Percentiles rank a stretch among this genome's conserved stretches.
Evolutionary conservation across 2,888 invertebrate species (phyloP).

Genomic region (Tanytarsus gracilentus): DNA sequence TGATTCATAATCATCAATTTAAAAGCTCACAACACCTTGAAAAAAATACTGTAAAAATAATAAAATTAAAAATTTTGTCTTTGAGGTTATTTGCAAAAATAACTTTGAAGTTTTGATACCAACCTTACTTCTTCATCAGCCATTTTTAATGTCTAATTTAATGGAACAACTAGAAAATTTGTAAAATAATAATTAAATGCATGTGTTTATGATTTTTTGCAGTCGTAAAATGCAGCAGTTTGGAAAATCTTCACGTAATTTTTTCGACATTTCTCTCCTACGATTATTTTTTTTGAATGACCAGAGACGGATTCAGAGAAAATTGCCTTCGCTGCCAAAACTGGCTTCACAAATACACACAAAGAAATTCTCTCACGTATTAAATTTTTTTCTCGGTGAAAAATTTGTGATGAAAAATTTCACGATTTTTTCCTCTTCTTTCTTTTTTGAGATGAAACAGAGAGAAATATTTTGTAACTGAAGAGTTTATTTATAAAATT

Average conservation of each 20-base stretch:
- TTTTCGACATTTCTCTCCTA: background rate
- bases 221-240: background rate
- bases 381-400: conserved; percentile 4
- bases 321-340: conserved; percentile 29
- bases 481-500: conserved; percentile 25
- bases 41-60: conserved; percentile 30
- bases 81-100: conserved; percentile 29
- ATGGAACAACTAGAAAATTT: conserved; percentile 31
- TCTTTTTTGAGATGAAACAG: background rate
- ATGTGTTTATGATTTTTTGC: background rate
- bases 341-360: conserved; percentile 14
- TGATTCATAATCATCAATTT: no score
- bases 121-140: conserved; percentile 94
- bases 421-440: background rate
- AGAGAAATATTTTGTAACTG: conserved; percentile 13
- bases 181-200: background rate
- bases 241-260: background rate
- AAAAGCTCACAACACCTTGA: background rate
- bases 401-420: background rate
- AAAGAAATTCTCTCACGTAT: conserved; percentile 5
- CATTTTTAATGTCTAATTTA: conserved; percentile 49
- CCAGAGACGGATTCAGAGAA: conserved; percentile 25
- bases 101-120: conserved; percentile 43
- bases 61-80: conserved; percentile 32
- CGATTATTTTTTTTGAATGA: background rate